These are phyloP conservation scores for Romanogobio albipinnatus DNA, from an alignment of 2,113 vertebrate genomes.

Conservation along the genomic window DNA sequence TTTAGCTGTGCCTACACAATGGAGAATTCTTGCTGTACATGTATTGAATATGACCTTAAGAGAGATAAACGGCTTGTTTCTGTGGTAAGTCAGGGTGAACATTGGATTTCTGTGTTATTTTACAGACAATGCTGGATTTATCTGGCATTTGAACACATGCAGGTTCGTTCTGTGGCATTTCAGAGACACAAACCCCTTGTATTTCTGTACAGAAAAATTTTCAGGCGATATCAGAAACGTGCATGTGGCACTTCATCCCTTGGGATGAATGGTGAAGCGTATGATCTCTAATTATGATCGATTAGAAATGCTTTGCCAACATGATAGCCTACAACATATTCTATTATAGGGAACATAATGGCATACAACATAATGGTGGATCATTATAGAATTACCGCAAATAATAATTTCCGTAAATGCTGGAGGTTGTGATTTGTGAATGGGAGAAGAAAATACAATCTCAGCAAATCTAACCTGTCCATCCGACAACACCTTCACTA, in stretches of 20 bases:
- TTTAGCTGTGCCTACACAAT: background rate
- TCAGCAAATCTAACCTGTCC: slow-evolving; percentile 39
- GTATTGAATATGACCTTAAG: slow-evolving; percentile 19
- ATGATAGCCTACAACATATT: background rate
- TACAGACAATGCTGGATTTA: slow-evolving; percentile 12
- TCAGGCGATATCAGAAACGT: background rate
- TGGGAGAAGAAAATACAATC: background rate
- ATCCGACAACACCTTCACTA: slow-evolving; percentile 2
- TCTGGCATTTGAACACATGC: slow-evolving; percentile 28
- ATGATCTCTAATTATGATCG: slow-evolving; percentile 24
- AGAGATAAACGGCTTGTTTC: slow-evolving; percentile 2
- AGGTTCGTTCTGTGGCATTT: slow-evolving; percentile 22
- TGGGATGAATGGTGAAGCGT: background rate
- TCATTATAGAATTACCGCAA: background rate
- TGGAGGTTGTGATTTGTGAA: slow-evolving; percentile 6
- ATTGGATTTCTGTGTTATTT: slow-evolving; percentile 21
- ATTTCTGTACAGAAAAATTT: background rate
- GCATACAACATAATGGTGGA: slow-evolving; percentile 8
- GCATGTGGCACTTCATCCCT: background rate
- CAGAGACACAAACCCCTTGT: slow-evolving; percentile 6
- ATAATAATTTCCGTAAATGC: background rate
- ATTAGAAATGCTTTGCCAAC: background rate
- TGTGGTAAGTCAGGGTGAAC: background rate
- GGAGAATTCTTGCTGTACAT: background rate
- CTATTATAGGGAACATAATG: background rate